A percentile compares a stretch with the other conserved stretches of the same genome.
These are phyloP conservation scores for Oryzias curvinotus DNA, from an alignment of 2,113 vertebrate genomes.

Conservation along the genomic window DNA sequence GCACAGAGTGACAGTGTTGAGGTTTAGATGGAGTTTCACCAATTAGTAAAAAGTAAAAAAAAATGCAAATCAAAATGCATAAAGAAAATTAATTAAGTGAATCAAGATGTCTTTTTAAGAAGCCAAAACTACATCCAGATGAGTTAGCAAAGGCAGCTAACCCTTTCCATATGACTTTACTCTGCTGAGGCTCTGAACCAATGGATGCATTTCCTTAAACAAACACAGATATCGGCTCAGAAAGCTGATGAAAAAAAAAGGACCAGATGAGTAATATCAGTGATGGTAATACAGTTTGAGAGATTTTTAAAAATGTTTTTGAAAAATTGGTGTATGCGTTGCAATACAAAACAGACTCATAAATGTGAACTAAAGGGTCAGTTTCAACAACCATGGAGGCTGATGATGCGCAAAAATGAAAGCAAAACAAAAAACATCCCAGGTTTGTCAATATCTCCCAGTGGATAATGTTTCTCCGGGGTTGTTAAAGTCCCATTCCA, in stretches of 20 bases:
- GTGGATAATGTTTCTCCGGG: no score
- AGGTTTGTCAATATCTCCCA: no score
- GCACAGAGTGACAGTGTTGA: neutral
- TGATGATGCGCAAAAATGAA: no score
- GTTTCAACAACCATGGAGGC: no score
- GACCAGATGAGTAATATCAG: neutral
- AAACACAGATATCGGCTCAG: constrained; percentile 30
- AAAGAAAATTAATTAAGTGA: constrained; percentile 36
- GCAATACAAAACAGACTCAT: no score
- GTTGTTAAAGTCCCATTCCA: no score
- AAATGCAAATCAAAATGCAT: constrained; percentile 3
- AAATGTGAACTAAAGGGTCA: no score
- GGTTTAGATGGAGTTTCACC: constrained; percentile 39
- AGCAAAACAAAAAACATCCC: no score
- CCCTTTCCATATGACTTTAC: constrained; percentile 52
- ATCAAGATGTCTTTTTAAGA: constrained; percentile 52
- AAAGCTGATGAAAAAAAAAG: neutral
- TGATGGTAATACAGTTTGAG: neutral
- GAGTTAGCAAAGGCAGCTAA: constrained; percentile 41
- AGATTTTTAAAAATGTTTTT: no score
- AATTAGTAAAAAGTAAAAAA: constrained; percentile 41
- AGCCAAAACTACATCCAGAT: constrained; percentile 63
- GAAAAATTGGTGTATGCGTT: no score
- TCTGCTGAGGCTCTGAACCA: constrained; percentile 50
- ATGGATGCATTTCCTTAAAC: constrained; percentile 35